phyloP scores from a whole-genome alignment of 2,888 invertebrate species.

The Neria commutata region DNA sequence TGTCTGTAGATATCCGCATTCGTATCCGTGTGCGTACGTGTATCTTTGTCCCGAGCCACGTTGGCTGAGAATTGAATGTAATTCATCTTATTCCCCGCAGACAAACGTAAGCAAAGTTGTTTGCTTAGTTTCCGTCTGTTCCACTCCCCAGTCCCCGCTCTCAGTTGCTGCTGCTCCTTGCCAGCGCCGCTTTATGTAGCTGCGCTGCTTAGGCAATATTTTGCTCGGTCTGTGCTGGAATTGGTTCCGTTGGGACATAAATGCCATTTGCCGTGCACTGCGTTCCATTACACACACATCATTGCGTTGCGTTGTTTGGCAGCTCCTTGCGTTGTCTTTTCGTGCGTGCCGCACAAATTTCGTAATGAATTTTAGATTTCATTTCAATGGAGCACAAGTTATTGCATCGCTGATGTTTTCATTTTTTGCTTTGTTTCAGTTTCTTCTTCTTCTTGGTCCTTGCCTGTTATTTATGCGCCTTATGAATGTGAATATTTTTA shows the following conservation, averaged over 20 bases:
- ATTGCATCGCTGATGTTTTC: background rate
- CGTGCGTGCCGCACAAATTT: constrained; percentile 36
- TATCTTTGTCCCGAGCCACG: background rate
- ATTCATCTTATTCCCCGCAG: constrained; percentile 53
- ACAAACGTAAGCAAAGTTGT: constrained; percentile 3
- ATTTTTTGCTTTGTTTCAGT: no score
- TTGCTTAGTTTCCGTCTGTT: background rate
- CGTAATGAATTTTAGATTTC: constrained; percentile 56
- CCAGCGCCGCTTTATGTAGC: constrained; percentile 1
- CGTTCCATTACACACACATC: constrained; percentile 33
- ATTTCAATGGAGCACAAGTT: constrained; percentile 39
- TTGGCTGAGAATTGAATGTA: constrained; percentile 48
- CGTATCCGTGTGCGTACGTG: background rate
- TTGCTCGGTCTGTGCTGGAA: background rate
- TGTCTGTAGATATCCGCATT: background rate
- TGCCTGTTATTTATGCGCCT: constrained; percentile 25
- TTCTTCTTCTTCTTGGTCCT: constrained; percentile 25
- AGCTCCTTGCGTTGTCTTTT: constrained; percentile 9
- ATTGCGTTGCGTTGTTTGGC: constrained; percentile 38
- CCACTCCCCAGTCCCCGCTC: background rate
- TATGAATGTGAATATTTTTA: constrained; percentile 27
- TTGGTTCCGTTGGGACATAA: constrained; percentile 48
- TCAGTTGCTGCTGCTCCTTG: background rate
- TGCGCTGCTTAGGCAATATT: background rate
- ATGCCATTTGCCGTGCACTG: constrained; percentile 41